Percentiles rank a stretch among this genome's conserved stretches.
These are phyloP conservation scores for Meandrusa payeni DNA, from an alignment of 2,888 invertebrate species.

Conservation along the genomic window DNA sequence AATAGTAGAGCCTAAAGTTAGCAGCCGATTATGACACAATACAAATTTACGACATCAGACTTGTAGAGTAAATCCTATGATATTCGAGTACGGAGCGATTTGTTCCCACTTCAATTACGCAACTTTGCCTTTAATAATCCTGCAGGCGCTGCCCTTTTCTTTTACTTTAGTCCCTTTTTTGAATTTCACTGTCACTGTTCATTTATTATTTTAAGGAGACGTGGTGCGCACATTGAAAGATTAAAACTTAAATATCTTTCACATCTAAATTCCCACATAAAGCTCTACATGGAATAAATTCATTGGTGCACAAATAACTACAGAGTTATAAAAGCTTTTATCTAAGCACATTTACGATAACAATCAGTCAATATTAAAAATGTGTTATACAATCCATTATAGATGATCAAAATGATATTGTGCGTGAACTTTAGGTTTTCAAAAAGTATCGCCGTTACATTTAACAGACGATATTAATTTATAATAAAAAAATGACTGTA, in stretches of 20 bases:
- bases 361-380: slow-evolving; percentile 36
- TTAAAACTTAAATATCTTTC: slow-evolving; percentile 21
- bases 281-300: slow-evolving; percentile 18
- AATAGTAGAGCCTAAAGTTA: slow-evolving; percentile 44
- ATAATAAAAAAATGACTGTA: not conserved
- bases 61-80: slow-evolving; percentile 37
- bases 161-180: slow-evolving; percentile 16
- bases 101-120: slow-evolving; percentile 36
- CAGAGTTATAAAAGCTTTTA: slow-evolving; percentile 27
- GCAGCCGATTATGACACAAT: slow-evolving; percentile 39
- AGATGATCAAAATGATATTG: slow-evolving; percentile 14
- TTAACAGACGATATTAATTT: not conserved
- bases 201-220: slow-evolving; percentile 24
- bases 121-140: slow-evolving; percentile 26
- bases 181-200: slow-evolving; percentile 17
- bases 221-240: slow-evolving; percentile 30
- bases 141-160: slow-evolving; percentile 20
- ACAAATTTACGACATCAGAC: slow-evolving; percentile 43
- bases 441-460: slow-evolving; percentile 2
- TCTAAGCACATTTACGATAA: slow-evolving; percentile 29
- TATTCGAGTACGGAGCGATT: slow-evolving; percentile 35
- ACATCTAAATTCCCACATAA: slow-evolving; percentile 2
- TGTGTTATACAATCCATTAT: slow-evolving; percentile 14
- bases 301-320: slow-evolving; percentile 21
- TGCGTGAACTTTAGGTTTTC: slow-evolving; percentile 17